phyloP scores from a whole-genome alignment of 2,113 vertebrate species.

The Lathamus discolor region DNA sequence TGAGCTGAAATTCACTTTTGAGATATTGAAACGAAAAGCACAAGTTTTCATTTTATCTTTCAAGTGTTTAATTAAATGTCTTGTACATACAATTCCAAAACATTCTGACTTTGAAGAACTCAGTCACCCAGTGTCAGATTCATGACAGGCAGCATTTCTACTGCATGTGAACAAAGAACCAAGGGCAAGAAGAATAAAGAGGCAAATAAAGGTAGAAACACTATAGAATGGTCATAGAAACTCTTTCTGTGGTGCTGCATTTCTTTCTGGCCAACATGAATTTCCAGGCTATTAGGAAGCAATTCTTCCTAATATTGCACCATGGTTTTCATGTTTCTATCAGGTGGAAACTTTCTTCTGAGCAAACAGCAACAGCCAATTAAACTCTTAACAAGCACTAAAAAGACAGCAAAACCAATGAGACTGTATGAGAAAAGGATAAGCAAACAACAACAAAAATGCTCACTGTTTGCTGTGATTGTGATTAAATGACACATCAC shows the following conservation, averaged over 20 bases:
- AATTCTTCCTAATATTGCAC: neutral
- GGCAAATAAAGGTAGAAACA: neutral
- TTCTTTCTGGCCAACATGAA: neutral
- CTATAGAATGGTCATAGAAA: neutral
- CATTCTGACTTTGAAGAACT: neutral
- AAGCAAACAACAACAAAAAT: neutral
- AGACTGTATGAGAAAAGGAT: neutral
- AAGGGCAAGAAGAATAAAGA: neutral
- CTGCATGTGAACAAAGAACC: neutral
- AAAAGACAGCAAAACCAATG: neutral
- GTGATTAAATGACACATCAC: neutral
- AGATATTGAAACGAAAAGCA: neutral
- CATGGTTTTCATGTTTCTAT: neutral
- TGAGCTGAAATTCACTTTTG: neutral
- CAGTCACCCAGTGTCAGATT: neutral
- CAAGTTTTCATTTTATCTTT: neutral
- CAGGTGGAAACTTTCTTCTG: neutral
- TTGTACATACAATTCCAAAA: neutral
- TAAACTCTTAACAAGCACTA: neutral
- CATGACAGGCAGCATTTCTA: neutral
- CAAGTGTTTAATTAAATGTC: neutral
- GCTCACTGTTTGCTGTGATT: neutral
- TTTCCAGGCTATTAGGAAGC: neutral
- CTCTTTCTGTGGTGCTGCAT: neutral
- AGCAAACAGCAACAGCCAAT: neutral